phyloP scores from a whole-genome alignment of 2,797 vertebrate genomes.

The Malacoraja senta region DNA sequence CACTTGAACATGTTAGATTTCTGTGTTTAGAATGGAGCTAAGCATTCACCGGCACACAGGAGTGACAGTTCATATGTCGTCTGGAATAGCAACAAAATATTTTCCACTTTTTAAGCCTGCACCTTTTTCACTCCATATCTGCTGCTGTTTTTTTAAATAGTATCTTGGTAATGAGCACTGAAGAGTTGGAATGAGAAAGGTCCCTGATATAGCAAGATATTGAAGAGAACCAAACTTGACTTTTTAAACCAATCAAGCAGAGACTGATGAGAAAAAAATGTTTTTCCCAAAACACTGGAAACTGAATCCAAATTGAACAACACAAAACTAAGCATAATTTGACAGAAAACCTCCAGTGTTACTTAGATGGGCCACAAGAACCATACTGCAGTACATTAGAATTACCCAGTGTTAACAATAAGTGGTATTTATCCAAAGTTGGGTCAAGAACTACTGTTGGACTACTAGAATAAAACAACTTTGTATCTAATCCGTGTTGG shows the following conservation, averaged over 20 bases:
- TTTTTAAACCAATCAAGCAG: neutral
- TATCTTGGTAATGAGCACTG: neutral
- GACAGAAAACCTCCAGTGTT: neutral
- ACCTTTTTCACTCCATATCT: neutral
- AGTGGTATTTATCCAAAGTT: neutral
- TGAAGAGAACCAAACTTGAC: neutral
- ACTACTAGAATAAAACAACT: neutral
- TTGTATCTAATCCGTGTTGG: neutral
- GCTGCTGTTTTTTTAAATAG: neutral
- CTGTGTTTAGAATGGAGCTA: neutral
- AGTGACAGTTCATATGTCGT: neutral
- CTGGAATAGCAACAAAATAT: too few species aligned
- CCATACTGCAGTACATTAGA: neutral
- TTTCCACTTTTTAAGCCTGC: neutral
- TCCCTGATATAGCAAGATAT: neutral
- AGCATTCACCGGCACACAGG: neutral
- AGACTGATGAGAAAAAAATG: neutral
- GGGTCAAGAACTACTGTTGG: neutral
- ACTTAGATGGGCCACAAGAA: neutral
- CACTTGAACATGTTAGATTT: neutral
- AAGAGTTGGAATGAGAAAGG: neutral
- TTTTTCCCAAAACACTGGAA: neutral
- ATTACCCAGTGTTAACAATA: neutral
- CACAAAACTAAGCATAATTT: neutral
- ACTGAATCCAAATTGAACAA: neutral